Percentiles rank a stretch among this genome's conserved stretches.
Conservation (phyloP, 2,113 vertebrate species). For the Pseudonaja textilis region DNA sequence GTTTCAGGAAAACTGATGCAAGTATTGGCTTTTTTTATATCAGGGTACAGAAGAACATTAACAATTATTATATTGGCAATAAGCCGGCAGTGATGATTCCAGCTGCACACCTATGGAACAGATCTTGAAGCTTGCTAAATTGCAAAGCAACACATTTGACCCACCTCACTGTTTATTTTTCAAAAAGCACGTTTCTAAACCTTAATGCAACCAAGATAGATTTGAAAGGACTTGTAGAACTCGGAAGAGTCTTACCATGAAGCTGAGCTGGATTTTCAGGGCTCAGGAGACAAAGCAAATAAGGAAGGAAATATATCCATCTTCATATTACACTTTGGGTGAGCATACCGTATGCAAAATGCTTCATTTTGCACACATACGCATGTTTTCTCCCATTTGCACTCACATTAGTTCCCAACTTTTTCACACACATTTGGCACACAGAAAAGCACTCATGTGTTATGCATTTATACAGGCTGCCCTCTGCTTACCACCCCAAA, state of each 20-base stretch:
- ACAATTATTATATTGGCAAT: background rate
- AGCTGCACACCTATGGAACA: background rate
- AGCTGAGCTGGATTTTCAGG: background rate
- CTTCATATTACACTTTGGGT: background rate
- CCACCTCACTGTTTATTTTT: background rate
- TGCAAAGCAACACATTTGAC: background rate
- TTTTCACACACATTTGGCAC: conserved; percentile 1
- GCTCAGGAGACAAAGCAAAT: background rate
- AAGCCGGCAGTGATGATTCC: background rate
- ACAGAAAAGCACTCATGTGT: background rate
- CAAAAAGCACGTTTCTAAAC: background rate
- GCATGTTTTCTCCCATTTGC: background rate
- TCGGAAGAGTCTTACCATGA: background rate
- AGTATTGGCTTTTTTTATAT: background rate
- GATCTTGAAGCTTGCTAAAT: background rate
- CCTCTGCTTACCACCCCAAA: background rate
- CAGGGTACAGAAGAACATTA: background rate
- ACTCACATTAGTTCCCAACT: background rate
- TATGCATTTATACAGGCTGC: background rate
- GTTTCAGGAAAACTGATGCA: background rate
- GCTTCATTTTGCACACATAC: too few relatives aligned
- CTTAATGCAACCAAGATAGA: background rate
- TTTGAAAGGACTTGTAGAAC: background rate
- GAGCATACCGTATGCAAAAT: too few relatives aligned
- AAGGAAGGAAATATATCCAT: background rate